Base-by-base conservation (phyloP, 2,888 invertebrate species). In the Drosophila algonquin region DNA sequence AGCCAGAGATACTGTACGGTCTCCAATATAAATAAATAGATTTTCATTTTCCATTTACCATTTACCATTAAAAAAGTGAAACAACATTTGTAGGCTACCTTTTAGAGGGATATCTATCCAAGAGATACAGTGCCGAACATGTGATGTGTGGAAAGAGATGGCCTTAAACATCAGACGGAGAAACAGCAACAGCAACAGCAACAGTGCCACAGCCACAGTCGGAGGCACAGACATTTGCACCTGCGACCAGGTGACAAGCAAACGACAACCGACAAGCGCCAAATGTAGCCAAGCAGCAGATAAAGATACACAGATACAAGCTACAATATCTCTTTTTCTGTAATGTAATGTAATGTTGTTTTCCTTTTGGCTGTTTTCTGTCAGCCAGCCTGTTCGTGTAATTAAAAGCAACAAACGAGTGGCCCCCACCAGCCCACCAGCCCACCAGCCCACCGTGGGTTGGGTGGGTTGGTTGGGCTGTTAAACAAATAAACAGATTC, bases 401-500 rank as follows among this genome's bases (percentile, higher is more conserved):
- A 89, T 83, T 83, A 83, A 89, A 89, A 87, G 69, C 70, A 54
- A 60, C 69, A 87, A 87, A 87, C 84, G 81, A 82, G 89, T 77
- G 78, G 58, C 73, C 70, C 85, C 76, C 86, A 70, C 18, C 18
- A 18, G 18, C 18, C 18, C 18, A 18, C 18, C 18, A 18, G 18
- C 18, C 18, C 18, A 18, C 21, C 21, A 21, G 3, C 24, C 55
- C 67, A 61, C 53, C 72, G 48, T 45, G 30, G 51, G 45, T 16
- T 32, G 48, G 30, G n/a, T 24, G 30, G 51, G 24, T 24, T 27
- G 27, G 27, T 61, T 72, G 62, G 83, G 40, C 60, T 78, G 75
- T 65, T 72, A 77, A 69, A 77, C 71, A 81, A 81, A 79, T 61
- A 82, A 82, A 77, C 61, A 85, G 69, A 79, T 57, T 77, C 40